These are phyloP conservation scores for Dione vanillae DNA, from an alignment of 2,888 invertebrate genomes.

Conservation along the genomic window DNA sequence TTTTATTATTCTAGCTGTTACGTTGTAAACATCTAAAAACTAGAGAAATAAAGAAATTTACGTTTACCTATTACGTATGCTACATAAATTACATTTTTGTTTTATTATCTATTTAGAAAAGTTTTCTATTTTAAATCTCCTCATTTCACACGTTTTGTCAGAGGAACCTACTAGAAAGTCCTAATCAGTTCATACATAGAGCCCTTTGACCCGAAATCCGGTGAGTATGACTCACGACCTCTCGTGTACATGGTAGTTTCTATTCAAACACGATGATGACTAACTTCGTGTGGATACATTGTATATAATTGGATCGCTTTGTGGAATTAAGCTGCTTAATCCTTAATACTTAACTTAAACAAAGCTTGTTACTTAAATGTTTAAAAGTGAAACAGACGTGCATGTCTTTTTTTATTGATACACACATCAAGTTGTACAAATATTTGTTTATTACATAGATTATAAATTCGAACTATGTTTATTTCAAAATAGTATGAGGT, in stretches of 20 bases:
- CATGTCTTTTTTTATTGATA: too few species aligned
- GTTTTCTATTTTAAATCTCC: conserved; percentile 7
- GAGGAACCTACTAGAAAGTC: conserved; percentile 33
- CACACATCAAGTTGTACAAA: too few species aligned
- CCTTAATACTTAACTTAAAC: background rate
- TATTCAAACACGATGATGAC: conserved; percentile 12
- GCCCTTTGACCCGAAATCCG: conserved; percentile 68
- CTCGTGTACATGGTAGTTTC: conserved; percentile 23
- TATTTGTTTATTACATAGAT: too few species aligned
- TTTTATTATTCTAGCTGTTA: background rate
- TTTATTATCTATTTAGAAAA: too few species aligned
- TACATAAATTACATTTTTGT: too few species aligned
- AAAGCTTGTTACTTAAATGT: conserved; percentile 8
- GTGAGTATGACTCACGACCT: conserved; percentile 60
- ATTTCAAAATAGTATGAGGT: too few species aligned
- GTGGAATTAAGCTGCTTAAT: conserved; percentile 18
- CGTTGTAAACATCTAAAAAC: background rate
- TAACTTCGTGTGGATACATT: conserved; percentile 7
- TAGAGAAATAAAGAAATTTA: background rate
- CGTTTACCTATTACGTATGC: too few species aligned
- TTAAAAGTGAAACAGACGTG: background rate
- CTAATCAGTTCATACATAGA: conserved; percentile 44
- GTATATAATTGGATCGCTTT: conserved; percentile 20
- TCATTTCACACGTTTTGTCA: conserved; percentile 30
- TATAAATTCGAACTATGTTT: background rate